Evolutionary conservation across 1,140 invertebrate genomes (phyloP), one percentile per base, ranked within the genome.

Genomic region (Drosophila bocki): DNA sequence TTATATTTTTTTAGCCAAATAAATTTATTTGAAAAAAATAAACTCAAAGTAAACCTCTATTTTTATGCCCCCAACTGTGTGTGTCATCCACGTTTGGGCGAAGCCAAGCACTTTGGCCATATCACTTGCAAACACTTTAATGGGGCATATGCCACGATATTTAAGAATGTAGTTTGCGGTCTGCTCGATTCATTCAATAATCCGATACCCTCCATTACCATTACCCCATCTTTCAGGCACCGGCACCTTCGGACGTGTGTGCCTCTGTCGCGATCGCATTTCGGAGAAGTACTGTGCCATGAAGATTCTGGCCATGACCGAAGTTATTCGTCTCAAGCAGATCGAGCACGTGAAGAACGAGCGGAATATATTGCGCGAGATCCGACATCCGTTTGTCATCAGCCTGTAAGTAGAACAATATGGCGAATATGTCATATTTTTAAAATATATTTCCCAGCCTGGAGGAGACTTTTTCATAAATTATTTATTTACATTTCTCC

Each of bases 281-380:
- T 95, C 95, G 13, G 95, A 96, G 74, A 95, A 96, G 82, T 98
- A 97, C 91, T 95, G 95, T 82, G 98, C 98, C 32, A 96, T 99
- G 94, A 99, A 99, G 94, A 97, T 98, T 67, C 94, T 99, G 67
- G 96, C 96, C 35, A 97, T 99, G 93, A 95, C 96, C 39, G 97
- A 98, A 93, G 97, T 99, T 37, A 97, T 99, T 82, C 95, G 97
- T 88, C 93, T 99, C 57, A 99, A 99, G 93, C 97, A 98, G 93
- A 96, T 98, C 54, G 98, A 99, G 86, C 98, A 99, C 93, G 98
- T 99, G 19, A 97, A 97, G 93, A 99, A 98, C 92, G 98, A 99
- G 93, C 98, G 98, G 91, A 96, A 96, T 78, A 98, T 99, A 79
- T 94, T 99, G 50, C 94, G 96, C 68, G 96, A 96, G 93, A 96